Evolutionary conservation across 1,140 invertebrate species (phyloP).

Genomic region (Portunus trituberculatus): DNA sequence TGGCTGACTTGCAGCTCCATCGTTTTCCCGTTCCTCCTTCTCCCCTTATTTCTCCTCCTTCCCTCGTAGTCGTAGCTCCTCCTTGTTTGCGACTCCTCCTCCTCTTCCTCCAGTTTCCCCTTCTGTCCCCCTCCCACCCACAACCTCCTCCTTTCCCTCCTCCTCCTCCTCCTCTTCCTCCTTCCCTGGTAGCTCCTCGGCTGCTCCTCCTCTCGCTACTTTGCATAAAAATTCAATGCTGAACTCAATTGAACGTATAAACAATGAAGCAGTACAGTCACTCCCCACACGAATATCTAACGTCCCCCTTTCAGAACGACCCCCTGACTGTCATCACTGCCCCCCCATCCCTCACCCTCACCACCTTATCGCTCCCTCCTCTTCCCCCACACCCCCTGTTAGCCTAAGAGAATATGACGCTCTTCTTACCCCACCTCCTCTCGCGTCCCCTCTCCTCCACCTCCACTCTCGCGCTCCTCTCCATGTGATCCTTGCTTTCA

Average conservation of each 20-base stretch:
- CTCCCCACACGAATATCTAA: too few relatives aligned
- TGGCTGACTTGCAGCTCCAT: not conserved
- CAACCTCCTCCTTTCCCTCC: not conserved
- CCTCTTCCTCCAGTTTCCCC: not conserved
- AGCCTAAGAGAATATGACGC: not conserved
- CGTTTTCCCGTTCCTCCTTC: not conserved
- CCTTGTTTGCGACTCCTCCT: too few relatives aligned
- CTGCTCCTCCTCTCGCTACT: not conserved
- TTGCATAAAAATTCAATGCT: slow-evolving; percentile 5
- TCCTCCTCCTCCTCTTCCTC: not conserved
- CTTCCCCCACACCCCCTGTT: not conserved
- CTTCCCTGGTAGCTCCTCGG: too few relatives aligned
- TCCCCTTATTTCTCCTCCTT: not conserved
- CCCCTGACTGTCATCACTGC: not conserved
- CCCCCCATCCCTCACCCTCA: not conserved
- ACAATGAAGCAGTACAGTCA: not conserved
- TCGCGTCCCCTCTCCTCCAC: not conserved
- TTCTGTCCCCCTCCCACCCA: not conserved
- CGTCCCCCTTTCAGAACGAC: not conserved
- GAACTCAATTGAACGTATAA: not conserved
- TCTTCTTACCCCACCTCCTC: not conserved
- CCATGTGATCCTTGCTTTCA: not conserved
- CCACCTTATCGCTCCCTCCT: not conserved
- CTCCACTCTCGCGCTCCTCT: not conserved
- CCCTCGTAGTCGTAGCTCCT: too few relatives aligned